Evolutionary conservation across 1,140 invertebrate genomes (phyloP).

Genomic region (Amyelois transitella): DNA sequence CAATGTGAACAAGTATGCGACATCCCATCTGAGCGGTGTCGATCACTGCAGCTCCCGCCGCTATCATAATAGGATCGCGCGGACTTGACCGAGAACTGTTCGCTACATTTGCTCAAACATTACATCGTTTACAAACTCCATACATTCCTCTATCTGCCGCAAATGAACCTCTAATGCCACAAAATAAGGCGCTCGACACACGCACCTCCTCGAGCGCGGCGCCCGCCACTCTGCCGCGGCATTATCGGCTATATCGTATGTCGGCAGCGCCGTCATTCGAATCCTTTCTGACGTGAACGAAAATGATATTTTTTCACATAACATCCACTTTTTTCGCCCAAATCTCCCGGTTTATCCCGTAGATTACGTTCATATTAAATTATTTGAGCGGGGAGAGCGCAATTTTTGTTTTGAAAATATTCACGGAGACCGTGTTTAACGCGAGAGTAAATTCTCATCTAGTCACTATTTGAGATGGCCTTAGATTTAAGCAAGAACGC

Average conservation of each 20-base stretch:
- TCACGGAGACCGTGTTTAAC: neutral
- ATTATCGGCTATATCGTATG: slow-evolving; percentile 10
- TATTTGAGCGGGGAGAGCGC: neutral
- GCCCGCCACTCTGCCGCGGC: neutral
- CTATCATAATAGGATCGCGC: slow-evolving; percentile 3
- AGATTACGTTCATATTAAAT: slow-evolving; percentile 3
- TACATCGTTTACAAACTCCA: neutral
- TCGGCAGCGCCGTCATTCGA: slow-evolving; percentile 6
- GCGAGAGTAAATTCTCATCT: neutral
- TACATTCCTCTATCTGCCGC: neutral
- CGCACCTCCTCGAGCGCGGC: neutral
- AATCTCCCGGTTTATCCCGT: slow-evolving; percentile 4
- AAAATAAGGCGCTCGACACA: neutral
- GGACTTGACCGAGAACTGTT: slow-evolving; percentile 3
- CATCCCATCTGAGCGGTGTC: too few relatives aligned
- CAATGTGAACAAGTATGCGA: too few relatives aligned
- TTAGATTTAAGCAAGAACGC: too few relatives aligned
- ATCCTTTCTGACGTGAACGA: slow-evolving; percentile 6
- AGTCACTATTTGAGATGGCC: too few relatives aligned
- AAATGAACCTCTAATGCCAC: neutral
- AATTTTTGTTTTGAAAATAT: neutral
- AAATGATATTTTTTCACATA: slow-evolving; percentile 10
- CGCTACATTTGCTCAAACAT: slow-evolving; percentile 8
- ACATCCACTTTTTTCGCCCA: neutral
- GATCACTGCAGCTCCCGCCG: neutral